Percentiles rank a stretch among this genome's conserved stretches.
Evolutionary conservation across 1,140 invertebrate genomes (phyloP).

Genomic region (Ips typographus): DNA sequence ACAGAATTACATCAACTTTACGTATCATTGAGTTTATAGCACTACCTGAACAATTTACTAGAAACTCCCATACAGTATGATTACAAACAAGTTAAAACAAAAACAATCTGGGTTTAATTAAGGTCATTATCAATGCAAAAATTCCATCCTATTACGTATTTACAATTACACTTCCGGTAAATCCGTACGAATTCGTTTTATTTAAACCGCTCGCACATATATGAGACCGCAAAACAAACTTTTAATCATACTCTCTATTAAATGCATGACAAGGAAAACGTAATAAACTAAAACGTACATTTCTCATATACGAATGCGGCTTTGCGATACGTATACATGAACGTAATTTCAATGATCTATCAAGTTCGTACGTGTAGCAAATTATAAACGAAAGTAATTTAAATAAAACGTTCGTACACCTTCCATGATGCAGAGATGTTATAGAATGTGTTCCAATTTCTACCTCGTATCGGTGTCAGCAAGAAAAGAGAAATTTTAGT

Average conservation of each 20-base stretch:
- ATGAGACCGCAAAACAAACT: background rate
- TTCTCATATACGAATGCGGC: background rate
- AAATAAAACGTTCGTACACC: background rate
- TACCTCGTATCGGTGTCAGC: background rate
- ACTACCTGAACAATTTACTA: too few relatives aligned
- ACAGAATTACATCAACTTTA: too few relatives aligned
- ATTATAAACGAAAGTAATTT: slow-evolving; percentile 1
- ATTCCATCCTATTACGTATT: too few relatives aligned
- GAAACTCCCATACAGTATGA: too few relatives aligned
- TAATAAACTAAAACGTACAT: background rate
- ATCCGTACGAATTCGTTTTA: background rate
- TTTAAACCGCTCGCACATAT: too few relatives aligned
- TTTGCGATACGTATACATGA: background rate
- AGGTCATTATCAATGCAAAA: too few relatives aligned
- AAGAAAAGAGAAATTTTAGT: slow-evolving; percentile 3
- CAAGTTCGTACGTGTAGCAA: slow-evolving; percentile 3
- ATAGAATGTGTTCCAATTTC: slow-evolving; percentile 6
- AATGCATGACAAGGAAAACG: background rate
- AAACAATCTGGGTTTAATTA: too few relatives aligned
- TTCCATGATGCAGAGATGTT: slow-evolving; percentile 3
- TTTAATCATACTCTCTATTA: background rate
- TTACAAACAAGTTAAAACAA: too few relatives aligned
- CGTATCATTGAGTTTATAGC: too few relatives aligned
- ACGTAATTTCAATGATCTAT: background rate
- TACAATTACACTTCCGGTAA: background rate